These are phyloP conservation scores for Rhizomys pruinosus DNA, from an alignment of 2,113 vertebrate genomes.

Conservation along the genomic window DNA sequence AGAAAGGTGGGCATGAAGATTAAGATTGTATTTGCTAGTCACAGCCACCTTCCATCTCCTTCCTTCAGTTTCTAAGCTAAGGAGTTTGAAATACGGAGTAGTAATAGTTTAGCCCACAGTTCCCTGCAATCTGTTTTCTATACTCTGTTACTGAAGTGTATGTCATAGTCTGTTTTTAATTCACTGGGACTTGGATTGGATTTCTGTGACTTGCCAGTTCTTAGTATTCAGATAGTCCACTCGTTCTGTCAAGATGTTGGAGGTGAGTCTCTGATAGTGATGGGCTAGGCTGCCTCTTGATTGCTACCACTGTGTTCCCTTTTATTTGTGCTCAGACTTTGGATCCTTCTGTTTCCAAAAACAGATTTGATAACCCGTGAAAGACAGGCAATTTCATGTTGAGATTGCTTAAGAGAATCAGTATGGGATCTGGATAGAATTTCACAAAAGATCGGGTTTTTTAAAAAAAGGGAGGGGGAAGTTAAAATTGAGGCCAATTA, in stretches of 20 bases:
- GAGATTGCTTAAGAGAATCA: neutral
- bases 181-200: neutral
- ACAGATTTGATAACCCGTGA: constrained; percentile 4
- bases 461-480: neutral
- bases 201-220: neutral
- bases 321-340: neutral
- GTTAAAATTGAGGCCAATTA: constrained; percentile 50
- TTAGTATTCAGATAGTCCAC: neutral
- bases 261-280: neutral
- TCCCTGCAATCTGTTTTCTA: neutral
- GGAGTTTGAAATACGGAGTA: constrained; percentile 5
- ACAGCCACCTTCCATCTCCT: constrained; percentile 3
- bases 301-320: neutral
- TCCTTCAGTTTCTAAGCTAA: constrained; percentile 42
- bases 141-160: constrained; percentile 40
- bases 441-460: constrained; percentile 34
- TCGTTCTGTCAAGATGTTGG: neutral
- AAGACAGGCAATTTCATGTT: neutral
- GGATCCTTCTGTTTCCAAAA: neutral
- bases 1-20: neutral
- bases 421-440: constrained; percentile 23
- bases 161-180: neutral
- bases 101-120: neutral
- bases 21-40: neutral
- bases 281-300: neutral